Evolutionary conservation across 2,113 vertebrate genomes (phyloP), one percentile per base, ranked within the genome.

Genomic region (Petaurus breviceps): DNA sequence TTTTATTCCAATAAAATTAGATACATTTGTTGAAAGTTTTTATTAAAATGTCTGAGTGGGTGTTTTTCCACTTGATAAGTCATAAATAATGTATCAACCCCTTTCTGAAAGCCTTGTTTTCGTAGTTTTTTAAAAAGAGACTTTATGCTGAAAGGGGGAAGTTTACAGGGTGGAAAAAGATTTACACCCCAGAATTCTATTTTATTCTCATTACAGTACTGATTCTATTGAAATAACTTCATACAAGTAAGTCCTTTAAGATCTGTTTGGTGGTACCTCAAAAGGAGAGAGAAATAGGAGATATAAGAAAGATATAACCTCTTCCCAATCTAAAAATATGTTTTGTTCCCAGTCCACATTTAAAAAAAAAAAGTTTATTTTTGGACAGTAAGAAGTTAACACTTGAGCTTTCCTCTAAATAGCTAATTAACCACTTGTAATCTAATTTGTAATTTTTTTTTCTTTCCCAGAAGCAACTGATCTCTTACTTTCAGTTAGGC

Each of bases 1-100:
- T 98, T 97, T 97, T 98, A 98, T 98, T 98, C 97, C 97, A 98
- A 98, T 98, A 98, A 98, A 98, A 98, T 98, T 97, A 98, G 98
- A 98, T 98, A 98, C 96, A 97, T 98, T 98, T 94, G 95, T 97
- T 98, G 97, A 97, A 98, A 98, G 90, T 97, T 98, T 98, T 98
- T 98, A 98, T 98, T 98, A 98, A 98, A 97, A 94, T 98, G 97
- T 97, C 97, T 98, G 97, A 98, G 96, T 97, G 97, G 96, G 96
- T 97, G 93, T 97, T 98, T 98, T 98, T 98, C 97, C 97, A 98
- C 97, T 98, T 98, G 98, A 97, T 98, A 98, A 98, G 94, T 98
- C 97, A 94, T 97, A 97, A 98, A 98, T 98, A 98, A 98, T 98
- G 98, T 98, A 98, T 98, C 97, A 98, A 98, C 95, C 94, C 97